Evolutionary conservation across 2,888 invertebrate species (phyloP).

Genomic region (Timema podura): DNA sequence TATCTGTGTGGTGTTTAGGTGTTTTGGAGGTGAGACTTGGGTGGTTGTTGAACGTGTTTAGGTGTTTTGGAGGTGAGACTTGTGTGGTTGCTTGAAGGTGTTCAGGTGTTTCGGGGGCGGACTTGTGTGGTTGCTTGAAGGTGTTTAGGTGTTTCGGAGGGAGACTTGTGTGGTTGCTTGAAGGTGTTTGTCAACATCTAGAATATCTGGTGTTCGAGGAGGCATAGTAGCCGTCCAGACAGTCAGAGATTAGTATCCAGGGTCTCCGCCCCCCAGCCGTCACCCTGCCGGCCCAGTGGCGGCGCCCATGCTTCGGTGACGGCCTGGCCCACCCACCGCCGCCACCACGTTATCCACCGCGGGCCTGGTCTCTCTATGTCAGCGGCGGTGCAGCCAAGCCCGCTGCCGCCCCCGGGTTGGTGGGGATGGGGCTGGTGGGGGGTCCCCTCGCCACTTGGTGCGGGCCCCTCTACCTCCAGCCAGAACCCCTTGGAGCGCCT

Average conservation of each 20-base stretch:
- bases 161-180: too few species aligned
- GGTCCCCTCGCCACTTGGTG: slow-evolving; percentile 37
- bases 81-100: too few species aligned
- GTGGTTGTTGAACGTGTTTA: too few species aligned
- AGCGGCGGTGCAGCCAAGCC: slow-evolving; percentile 40
- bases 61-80: too few species aligned
- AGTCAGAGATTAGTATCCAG: background rate
- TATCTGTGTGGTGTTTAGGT: too few species aligned
- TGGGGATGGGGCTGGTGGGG: slow-evolving; percentile 33
- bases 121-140: too few species aligned
- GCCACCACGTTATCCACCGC: slow-evolving; percentile 32
- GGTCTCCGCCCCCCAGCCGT: slow-evolving; percentile 14
- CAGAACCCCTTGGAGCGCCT: slow-evolving; percentile 37
- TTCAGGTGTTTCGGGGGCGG: too few species aligned
- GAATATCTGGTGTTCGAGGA: too few species aligned
- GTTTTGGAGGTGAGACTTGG: too few species aligned
- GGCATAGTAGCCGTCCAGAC: too few species aligned
- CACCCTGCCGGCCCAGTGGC: background rate
- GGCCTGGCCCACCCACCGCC: slow-evolving; percentile 30
- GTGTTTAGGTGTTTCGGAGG: too few species aligned
- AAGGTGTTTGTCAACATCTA: too few species aligned
- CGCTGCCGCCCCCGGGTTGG: slow-evolving; percentile 29
- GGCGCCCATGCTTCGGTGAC: slow-evolving; percentile 12
- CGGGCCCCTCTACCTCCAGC: slow-evolving; percentile 36
- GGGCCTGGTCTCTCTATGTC: slow-evolving; percentile 47